Evolutionary conservation across 2,113 vertebrate species (phyloP).

Genomic region (Gambusia affinis): DNA sequence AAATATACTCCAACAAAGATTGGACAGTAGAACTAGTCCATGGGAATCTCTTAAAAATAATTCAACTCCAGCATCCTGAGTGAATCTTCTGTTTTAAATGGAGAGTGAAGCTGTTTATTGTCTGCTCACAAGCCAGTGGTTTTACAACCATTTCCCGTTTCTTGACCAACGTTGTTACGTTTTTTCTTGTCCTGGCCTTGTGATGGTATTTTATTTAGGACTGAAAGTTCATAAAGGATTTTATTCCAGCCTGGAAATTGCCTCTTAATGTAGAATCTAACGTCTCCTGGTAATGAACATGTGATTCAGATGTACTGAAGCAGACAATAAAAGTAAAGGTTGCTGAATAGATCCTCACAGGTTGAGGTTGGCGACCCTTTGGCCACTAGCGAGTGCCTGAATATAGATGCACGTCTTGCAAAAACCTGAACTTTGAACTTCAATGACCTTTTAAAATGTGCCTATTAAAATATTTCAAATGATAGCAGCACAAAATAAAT

Average conservation of each 20-base stretch:
- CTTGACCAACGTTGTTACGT: neutral
- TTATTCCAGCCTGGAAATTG: neutral
- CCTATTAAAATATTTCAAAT: too few relatives aligned
- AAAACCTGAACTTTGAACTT: neutral
- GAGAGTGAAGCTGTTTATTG: conserved; percentile 1
- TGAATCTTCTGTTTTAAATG: conserved; percentile 7
- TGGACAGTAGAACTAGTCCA: conserved; percentile 54
- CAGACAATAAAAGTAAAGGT: too few relatives aligned
- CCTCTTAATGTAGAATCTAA: neutral
- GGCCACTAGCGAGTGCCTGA: too few relatives aligned
- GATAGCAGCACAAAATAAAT: too few relatives aligned
- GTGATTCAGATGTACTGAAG: neutral
- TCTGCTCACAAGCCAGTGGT: neutral
- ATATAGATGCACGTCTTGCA: neutral
- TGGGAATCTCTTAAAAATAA: conserved; percentile 53
- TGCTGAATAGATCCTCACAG: too few relatives aligned
- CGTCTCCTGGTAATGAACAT: neutral
- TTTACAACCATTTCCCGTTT: neutral
- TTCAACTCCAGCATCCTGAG: conserved; percentile 54
- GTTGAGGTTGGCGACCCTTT: too few relatives aligned
- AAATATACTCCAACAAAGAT: conserved; percentile 65
- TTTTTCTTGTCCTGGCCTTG: neutral
- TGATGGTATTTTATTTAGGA: neutral
- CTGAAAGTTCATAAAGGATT: neutral
- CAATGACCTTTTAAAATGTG: too few relatives aligned